Conservation (phyloP, 1,140 invertebrate species). For the Drosophila littoralis region DNA sequence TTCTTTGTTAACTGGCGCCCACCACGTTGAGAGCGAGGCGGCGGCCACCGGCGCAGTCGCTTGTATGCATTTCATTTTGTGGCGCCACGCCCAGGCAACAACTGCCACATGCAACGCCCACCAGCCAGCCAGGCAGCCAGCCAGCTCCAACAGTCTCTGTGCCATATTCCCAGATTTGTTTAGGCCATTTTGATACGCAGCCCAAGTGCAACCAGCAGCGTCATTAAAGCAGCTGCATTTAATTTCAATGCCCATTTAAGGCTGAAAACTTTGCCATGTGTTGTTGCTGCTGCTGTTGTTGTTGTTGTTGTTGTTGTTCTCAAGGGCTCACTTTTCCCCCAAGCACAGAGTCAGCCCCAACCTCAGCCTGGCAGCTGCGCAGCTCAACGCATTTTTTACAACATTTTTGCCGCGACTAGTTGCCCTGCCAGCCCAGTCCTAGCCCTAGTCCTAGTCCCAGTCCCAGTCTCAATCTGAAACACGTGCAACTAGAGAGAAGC, state of each 20-base stretch:
- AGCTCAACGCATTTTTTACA: slow-evolving; percentile 75
- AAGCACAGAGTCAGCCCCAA: slow-evolving; percentile 28
- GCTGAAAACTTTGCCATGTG: slow-evolving; percentile 42
- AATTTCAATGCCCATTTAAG: slow-evolving; percentile 81
- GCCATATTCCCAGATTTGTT: slow-evolving; percentile 72
- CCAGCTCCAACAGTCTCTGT: slow-evolving; percentile 38
- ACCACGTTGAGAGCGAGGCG: slow-evolving; percentile 53
- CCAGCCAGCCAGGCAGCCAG: slow-evolving; percentile 37
- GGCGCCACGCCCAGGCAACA: slow-evolving; percentile 68
- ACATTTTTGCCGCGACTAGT: slow-evolving; percentile 80
- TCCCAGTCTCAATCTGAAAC: slow-evolving; percentile 19
- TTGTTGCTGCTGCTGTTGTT: slow-evolving; percentile 5
- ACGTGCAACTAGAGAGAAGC: slow-evolving; percentile 55
- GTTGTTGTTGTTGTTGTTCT: slow-evolving; percentile 33
- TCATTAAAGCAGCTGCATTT: slow-evolving; percentile 82
- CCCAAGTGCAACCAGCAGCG: slow-evolving; percentile 43
- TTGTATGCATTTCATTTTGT: slow-evolving; percentile 63
- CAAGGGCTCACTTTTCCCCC: slow-evolving; percentile 49
- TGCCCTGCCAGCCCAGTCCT: slow-evolving; percentile 17
- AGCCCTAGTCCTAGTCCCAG: not conserved
- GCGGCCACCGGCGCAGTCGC: slow-evolving; percentile 63
- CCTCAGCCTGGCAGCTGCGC: slow-evolving; percentile 56
- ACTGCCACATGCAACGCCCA: slow-evolving; percentile 56
- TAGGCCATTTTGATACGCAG: slow-evolving; percentile 61
- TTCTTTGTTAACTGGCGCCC: slow-evolving; percentile 65